Conservation (phyloP, 1,140 invertebrate genomes). For the Zelostemma sp. region DNA sequence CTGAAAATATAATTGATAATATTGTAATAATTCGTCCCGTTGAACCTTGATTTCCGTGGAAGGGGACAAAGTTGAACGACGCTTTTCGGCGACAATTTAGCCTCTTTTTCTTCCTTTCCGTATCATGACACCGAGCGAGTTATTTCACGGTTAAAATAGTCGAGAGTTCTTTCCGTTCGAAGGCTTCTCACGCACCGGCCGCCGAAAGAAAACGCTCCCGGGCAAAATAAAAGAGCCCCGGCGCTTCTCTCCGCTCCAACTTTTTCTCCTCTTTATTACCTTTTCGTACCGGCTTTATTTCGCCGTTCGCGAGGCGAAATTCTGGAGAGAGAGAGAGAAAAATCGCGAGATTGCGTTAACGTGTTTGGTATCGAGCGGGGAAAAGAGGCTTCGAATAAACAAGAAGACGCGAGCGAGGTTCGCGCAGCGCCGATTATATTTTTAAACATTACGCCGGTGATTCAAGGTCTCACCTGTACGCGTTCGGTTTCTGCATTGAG, state of each 20-base stretch:
- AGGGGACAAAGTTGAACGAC: too few species aligned
- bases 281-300: neutral
- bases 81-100: too few species aligned
- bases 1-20: too few species aligned
- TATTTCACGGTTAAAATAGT: conserved; percentile 67
- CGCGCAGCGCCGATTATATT: too few species aligned
- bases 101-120: conserved; percentile 29
- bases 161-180: conserved; percentile 53
- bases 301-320: neutral
- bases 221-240: conserved; percentile 34
- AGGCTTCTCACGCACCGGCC: conserved; percentile 25
- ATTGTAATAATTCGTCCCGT: too few species aligned
- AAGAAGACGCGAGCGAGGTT: too few species aligned
- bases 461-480: too few species aligned
- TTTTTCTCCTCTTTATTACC: neutral
- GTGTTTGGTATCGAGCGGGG: too few species aligned
- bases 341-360: neutral
- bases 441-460: too few species aligned
- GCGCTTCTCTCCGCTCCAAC: neutral
- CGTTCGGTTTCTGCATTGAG: too few species aligned
- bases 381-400: too few species aligned
- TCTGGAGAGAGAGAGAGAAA: conserved; percentile 12
- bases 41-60: too few species aligned
- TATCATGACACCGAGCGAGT: conserved; percentile 52
- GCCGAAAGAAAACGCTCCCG: conserved; percentile 31